Conservation (phyloP, 2,113 vertebrate species). For the Catharus fuscescens region DNA sequence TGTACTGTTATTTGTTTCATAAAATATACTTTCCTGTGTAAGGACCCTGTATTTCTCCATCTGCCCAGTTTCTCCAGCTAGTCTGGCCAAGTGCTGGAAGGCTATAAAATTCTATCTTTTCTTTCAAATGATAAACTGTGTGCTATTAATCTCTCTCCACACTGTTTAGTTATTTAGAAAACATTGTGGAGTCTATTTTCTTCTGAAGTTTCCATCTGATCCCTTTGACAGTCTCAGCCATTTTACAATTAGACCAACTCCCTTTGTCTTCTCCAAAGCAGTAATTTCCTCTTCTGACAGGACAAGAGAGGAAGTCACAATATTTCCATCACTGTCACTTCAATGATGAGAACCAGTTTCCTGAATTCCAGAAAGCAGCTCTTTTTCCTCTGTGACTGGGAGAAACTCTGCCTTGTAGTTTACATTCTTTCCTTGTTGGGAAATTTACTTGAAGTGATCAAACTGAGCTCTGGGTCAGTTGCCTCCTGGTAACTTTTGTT, state of each 20-base stretch:
- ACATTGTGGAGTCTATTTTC: not conserved
- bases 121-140: not conserved
- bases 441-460: not conserved
- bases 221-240: not conserved
- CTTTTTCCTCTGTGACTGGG: not conserved
- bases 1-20: not conserved
- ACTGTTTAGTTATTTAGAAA: not conserved
- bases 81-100: not conserved
- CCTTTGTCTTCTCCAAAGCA: not conserved
- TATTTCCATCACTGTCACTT: not conserved
- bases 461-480: not conserved
- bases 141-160: not conserved
- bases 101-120: not conserved
- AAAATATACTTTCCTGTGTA: not conserved
- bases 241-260: not conserved
- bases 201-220: not conserved
- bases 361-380: not conserved
- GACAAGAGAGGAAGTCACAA: not conserved
- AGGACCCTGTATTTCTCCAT: conserved; percentile 5
- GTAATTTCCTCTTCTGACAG: not conserved
- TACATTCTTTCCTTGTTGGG: not conserved
- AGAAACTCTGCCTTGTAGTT: not conserved
- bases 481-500: not conserved
- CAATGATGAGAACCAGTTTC: not conserved
- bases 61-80: not conserved